Percentiles rank a stretch among this genome's conserved stretches.
phyloP scores from a whole-genome alignment of 2,888 invertebrate genomes.

The Habrosyne pyritoides region DNA sequence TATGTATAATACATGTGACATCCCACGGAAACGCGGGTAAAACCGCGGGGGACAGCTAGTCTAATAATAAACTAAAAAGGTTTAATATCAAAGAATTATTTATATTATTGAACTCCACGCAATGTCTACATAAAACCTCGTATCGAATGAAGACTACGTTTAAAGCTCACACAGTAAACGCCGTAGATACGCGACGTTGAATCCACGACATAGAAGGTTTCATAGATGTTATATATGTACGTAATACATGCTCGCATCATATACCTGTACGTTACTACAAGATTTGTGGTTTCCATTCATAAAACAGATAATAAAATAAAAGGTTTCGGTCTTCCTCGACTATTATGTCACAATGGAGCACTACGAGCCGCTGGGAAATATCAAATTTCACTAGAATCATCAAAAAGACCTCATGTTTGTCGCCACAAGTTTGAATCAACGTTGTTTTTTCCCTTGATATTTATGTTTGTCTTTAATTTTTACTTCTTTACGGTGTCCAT shows the following conservation, averaged over 20 bases:
- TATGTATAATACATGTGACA: too few relatives aligned
- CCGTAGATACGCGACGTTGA: too few relatives aligned
- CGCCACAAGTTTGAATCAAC: slow-evolving; percentile 66
- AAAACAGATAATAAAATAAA: slow-evolving; percentile 62
- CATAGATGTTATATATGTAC: too few relatives aligned
- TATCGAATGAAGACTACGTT: neutral
- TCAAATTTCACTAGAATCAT: slow-evolving; percentile 76
- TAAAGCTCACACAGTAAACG: slow-evolving; percentile 14
- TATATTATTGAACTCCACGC: neutral
- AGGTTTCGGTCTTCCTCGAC: slow-evolving; percentile 42
- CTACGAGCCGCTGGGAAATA: slow-evolving; percentile 66
- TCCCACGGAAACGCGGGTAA: too few relatives aligned
- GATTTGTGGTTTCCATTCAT: slow-evolving; percentile 56
- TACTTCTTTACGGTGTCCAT: slow-evolving; percentile 75
- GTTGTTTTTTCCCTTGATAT: slow-evolving; percentile 66
- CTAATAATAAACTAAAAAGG: too few relatives aligned
- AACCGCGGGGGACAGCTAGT: too few relatives aligned
- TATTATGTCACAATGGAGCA: slow-evolving; percentile 62
- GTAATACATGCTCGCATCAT: slow-evolving; percentile 15
- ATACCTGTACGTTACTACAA: slow-evolving; percentile 26
- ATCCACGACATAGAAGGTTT: too few relatives aligned
- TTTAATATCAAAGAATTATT: too few relatives aligned
- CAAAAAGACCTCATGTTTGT: slow-evolving; percentile 53
- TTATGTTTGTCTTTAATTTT: slow-evolving; percentile 82
- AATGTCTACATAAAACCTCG: neutral